Percentiles rank a stretch among this genome's conserved stretches.
Conservation (phyloP, 2,797 vertebrate genomes). For the Helostoma temminkii region DNA sequence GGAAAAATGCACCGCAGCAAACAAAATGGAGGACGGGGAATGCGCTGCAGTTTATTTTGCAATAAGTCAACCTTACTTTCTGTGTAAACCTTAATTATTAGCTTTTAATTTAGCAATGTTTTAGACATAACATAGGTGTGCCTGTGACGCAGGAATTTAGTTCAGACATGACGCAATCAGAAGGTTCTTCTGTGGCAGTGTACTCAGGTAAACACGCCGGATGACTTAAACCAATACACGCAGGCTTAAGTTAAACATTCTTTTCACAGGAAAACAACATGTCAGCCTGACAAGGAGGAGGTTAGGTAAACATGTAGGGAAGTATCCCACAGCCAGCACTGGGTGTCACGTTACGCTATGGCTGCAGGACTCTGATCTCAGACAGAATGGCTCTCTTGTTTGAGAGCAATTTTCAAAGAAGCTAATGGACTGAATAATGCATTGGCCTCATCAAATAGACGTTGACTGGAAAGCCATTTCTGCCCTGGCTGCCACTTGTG, state of each 20-base stretch:
- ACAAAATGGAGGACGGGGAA: slow-evolving; percentile 79
- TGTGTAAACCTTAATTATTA: slow-evolving; percentile 45
- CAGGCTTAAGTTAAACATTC: slow-evolving; percentile 82
- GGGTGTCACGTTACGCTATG: slow-evolving; percentile 72
- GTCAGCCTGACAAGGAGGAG: slow-evolving; percentile 80
- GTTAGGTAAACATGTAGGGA: slow-evolving; percentile 85
- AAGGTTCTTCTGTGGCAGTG: slow-evolving; percentile 66
- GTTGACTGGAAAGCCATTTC: slow-evolving; percentile 84
- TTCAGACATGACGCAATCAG: slow-evolving; percentile 73
- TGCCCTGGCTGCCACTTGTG: slow-evolving; percentile 79
- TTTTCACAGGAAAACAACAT: slow-evolving; percentile 81
- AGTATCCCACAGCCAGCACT: slow-evolving; percentile 79
- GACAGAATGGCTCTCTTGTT: slow-evolving; percentile 84
- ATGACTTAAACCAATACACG: slow-evolving; percentile 82
- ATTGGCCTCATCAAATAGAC: slow-evolving; percentile 84
- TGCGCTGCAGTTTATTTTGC: slow-evolving; percentile 40
- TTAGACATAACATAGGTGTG: slow-evolving; percentile 66
- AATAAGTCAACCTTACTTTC: not conserved
- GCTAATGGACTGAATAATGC: slow-evolving; percentile 87
- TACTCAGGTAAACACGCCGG: slow-evolving; percentile 81
- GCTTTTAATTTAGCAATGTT: slow-evolving; percentile 43
- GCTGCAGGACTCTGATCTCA: slow-evolving; percentile 80
- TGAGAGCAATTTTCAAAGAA: slow-evolving; percentile 84
- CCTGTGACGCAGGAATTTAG: slow-evolving; percentile 55
- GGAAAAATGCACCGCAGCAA: slow-evolving; percentile 72